Percentiles rank a stretch among this genome's conserved stretches.
phyloP scores from a whole-genome alignment of 1,140 invertebrate genomes.

The Lasaia peninsularis region DNA sequence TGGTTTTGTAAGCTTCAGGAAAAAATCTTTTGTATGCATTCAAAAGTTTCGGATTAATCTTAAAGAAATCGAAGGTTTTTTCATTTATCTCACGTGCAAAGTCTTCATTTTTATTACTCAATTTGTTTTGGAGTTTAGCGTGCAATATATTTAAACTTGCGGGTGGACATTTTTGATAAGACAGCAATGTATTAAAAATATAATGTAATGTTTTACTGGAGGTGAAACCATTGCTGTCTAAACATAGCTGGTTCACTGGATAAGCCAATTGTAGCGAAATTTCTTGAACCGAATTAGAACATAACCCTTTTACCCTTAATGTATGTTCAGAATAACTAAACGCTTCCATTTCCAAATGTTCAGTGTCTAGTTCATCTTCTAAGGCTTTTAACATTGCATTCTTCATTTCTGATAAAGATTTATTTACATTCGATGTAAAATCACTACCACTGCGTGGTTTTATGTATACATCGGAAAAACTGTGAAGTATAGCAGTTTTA shows the following conservation, averaged over 20 bases:
- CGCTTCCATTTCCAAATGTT: constrained; percentile 26
- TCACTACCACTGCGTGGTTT: constrained; percentile 78
- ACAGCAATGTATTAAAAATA: constrained; percentile 36
- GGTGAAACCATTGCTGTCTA: constrained; percentile 15
- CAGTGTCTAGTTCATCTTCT: constrained; percentile 40
- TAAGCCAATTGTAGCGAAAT: constrained; percentile 48
- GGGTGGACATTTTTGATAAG: constrained; percentile 44
- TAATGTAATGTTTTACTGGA: constrained; percentile 20
- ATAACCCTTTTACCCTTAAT: constrained; percentile 51
- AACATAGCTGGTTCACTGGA: constrained; percentile 30
- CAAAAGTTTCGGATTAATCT: constrained; percentile 13
- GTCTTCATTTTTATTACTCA: constrained; percentile 22
- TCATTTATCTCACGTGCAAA: constrained; percentile 34
- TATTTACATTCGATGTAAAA: constrained; percentile 60
- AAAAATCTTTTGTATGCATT: constrained; percentile 43
- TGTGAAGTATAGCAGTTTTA: constrained; percentile 75
- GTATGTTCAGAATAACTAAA: constrained; percentile 37
- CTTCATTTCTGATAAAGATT: constrained; percentile 66
- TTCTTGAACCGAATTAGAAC: constrained; percentile 41
- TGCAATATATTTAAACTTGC: constrained; percentile 27
- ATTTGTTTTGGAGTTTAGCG: constrained; percentile 27
- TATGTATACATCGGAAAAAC: constrained; percentile 84
- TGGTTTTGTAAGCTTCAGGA: constrained; percentile 38
- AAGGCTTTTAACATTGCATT: constrained; percentile 64
- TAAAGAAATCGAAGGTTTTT: constrained; percentile 24